Evolutionary conservation across 2,113 vertebrate genomes (phyloP).

Genomic region (Ploceus nigricollis): DNA sequence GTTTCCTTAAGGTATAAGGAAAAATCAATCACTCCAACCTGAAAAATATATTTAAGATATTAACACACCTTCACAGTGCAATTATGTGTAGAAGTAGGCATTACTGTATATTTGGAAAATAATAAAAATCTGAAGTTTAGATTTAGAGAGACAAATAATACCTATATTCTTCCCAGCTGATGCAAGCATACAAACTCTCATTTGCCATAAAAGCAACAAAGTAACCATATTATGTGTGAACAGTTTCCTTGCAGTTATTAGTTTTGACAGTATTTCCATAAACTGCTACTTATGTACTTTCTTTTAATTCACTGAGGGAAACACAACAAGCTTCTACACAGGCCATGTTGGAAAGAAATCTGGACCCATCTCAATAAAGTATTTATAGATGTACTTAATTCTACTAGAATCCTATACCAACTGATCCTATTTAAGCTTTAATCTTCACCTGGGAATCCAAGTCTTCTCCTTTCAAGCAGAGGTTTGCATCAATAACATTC

Average conservation of each 20-base stretch:
- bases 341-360: background rate
- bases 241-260: background rate
- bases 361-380: background rate
- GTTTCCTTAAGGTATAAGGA: slow-evolving; percentile 93
- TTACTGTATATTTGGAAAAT: background rate
- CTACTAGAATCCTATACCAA: background rate
- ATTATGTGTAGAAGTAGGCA: background rate
- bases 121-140: background rate
- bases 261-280: background rate
- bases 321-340: background rate
- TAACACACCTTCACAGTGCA: background rate
- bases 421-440: background rate
- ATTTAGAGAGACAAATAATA: background rate
- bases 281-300: background rate
- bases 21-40: slow-evolving; percentile 98
- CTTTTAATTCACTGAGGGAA: background rate
- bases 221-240: background rate
- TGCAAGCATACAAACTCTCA: background rate
- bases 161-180: background rate
- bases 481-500: slow-evolving; percentile 96
- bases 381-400: background rate
- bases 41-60: slow-evolving; percentile 23
- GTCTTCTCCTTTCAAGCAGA: slow-evolving; percentile 98
- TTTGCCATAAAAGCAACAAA: background rate
- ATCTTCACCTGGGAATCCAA: slow-evolving; percentile 90